A percentile compares a stretch with the other conserved stretches of the same genome.
Evolutionary conservation across 2,797 vertebrate species (phyloP).

Genomic region (Rhinatrema bivittatum): DNA sequence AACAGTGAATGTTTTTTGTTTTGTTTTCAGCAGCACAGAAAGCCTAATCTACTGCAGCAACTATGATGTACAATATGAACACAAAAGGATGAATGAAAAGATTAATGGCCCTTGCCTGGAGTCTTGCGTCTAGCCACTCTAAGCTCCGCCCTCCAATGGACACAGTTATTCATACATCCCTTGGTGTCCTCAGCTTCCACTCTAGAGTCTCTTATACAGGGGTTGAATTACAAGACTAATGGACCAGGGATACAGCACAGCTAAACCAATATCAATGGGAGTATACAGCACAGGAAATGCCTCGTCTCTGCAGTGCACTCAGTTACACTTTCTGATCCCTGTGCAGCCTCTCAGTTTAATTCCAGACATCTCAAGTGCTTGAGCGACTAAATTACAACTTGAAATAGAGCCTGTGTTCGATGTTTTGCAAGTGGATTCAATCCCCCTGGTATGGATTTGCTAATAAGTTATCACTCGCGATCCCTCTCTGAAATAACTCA

Average conservation of each 20-base stretch:
- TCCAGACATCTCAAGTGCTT: not conserved
- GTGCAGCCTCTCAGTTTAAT: conserved; percentile 1
- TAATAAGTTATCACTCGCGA: conserved; percentile 27
- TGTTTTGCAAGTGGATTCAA: conserved; percentile 24
- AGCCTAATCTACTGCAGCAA: too few species aligned
- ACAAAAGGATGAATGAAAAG: too few species aligned
- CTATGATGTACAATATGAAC: too few species aligned
- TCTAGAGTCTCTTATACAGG: not conserved
- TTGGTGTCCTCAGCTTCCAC: fast-evolving
- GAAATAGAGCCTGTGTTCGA: conserved; percentile 7
- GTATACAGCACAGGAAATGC: not conserved
- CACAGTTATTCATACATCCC: fast-evolving
- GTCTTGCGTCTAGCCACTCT: conserved; percentile 5
- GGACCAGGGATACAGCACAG: not conserved
- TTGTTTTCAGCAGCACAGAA: too few species aligned
- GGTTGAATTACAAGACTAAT: conserved; percentile 1
- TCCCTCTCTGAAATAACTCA: conserved; percentile 26
- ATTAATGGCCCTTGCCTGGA: not conserved
- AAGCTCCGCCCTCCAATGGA: conserved; percentile 22
- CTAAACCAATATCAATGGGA: conserved; percentile 1
- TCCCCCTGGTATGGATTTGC: conserved; percentile 11
- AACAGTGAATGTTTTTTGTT: too few species aligned
- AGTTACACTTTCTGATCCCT: not conserved
- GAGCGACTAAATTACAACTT: conserved; percentile 1
- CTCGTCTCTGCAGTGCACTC: not conserved